Base-by-base conservation (phyloP, 2,888 invertebrate species). In the Stramonita haemastoma region DNA sequence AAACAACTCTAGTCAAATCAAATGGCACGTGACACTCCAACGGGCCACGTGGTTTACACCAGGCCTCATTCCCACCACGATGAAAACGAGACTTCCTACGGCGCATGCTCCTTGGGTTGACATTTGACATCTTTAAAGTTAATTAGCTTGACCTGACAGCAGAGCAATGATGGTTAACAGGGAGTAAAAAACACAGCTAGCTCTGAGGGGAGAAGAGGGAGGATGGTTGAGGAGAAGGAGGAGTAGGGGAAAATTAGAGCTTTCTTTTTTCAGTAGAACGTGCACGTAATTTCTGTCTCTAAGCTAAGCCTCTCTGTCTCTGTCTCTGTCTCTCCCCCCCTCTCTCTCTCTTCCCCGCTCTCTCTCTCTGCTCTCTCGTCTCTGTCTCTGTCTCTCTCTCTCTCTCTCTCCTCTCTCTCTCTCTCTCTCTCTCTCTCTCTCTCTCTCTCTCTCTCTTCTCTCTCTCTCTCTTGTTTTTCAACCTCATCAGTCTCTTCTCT, bases 21-120 rank as follows among this genome's bases (percentile, higher is more conserved):
- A 32, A 83, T 85, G 89, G 83, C 89, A 89, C 85, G 89, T 89
- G 89, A 89, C 85, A 89, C 73, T 13, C 36, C 34, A n/a, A 26
- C 56, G 66, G 73, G 89, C 89, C 89, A 89, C 89, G 89, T 89
- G 89, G 89, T 73, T 89, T 89, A 83, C 84, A 46, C 89, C 84
- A 88, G 85, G 73, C 84, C 89, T 85, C 70, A 34, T 46, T 66
- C 81, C 81, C 88, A 81, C 57, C 88, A 60, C 32, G 83, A 60
- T 56, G 60, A 83, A 66, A 81, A 83, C 83, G 88, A 88, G 88
- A 36, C 88, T 88, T 88, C 88, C 77, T 57, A 34, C 60, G 57
- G 87, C 70, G 88, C 57, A 79, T 87, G 79, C 57, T 79, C 57
- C 34, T 60, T 32, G 77, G 57, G 29, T 32, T 86, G 77, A 79